phyloP scores from a whole-genome alignment of 2,113 vertebrate species.

The Cyrtonyx montezumae region DNA sequence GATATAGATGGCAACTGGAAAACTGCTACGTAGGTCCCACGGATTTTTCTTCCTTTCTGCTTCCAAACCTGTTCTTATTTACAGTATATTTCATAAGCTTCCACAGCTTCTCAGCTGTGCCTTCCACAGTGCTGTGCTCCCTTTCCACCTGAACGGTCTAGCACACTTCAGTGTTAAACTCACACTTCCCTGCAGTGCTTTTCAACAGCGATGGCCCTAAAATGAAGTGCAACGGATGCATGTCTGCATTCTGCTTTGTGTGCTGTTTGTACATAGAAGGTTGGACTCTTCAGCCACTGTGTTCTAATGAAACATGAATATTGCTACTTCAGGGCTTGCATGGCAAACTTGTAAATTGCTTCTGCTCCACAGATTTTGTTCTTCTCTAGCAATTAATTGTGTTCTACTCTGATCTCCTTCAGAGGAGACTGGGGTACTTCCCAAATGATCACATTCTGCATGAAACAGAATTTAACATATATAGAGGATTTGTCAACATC shows the following conservation, averaged over 20 bases:
- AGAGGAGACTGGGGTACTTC: neutral
- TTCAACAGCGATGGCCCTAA: neutral
- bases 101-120: neutral
- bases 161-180: fast-evolving
- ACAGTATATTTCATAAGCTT: neutral
- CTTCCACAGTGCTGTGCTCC: fast-evolving
- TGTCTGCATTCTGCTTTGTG: neutral
- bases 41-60: neutral
- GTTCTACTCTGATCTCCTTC: neutral
- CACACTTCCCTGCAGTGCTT: neutral
- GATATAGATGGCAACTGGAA: constrained; percentile 2
- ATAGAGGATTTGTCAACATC: neutral
- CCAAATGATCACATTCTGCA: neutral
- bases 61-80: neutral
- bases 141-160: fast-evolving
- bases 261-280: neutral
- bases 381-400: neutral
- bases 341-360: neutral
- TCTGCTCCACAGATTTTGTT: neutral
- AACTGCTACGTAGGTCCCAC: neutral
- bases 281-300: neutral
- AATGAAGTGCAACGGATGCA: neutral
- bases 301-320: neutral
- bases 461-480: neutral
- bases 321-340: neutral